phyloP scores from a whole-genome alignment of 2,797 vertebrate genomes.

The Danio tinwini region DNA sequence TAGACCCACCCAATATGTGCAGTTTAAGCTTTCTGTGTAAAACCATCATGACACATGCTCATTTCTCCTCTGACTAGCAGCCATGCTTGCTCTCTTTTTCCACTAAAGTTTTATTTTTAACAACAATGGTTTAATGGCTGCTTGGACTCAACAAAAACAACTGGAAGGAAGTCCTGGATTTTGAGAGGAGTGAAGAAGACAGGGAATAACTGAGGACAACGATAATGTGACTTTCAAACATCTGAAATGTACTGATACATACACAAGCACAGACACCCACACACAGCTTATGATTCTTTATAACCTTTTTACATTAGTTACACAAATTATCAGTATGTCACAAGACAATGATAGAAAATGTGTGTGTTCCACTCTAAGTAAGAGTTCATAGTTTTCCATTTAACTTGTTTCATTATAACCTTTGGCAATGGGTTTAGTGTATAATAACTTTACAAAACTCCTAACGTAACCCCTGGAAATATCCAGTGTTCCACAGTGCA shows the following conservation, averaged over 20 bases:
- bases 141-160: slow-evolving; percentile 44
- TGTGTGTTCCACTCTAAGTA: not conserved
- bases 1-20: slow-evolving; percentile 15
- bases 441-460: not conserved
- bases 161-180: slow-evolving; percentile 59
- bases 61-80: slow-evolving; percentile 23
- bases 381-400: not conserved
- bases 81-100: slow-evolving; percentile 11
- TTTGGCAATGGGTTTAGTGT: not conserved
- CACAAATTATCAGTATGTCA: not conserved
- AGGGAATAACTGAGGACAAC: slow-evolving; percentile 31
- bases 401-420: slow-evolving; percentile 2
- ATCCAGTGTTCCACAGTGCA: slow-evolving; percentile 4
- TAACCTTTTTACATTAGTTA: slow-evolving; percentile 17
- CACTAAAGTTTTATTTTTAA: slow-evolving; percentile 55
- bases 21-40: slow-evolving; percentile 13
- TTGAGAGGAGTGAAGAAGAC: slow-evolving; percentile 20
- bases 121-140: slow-evolving; percentile 50
- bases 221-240: not conserved
- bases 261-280: not conserved
- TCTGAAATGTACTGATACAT: slow-evolving; percentile 1
- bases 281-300: slow-evolving; percentile 12
- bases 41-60: slow-evolving; percentile 9
- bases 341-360: not conserved
- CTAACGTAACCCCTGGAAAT: not conserved